phyloP scores from a whole-genome alignment of 2,888 invertebrate genomes.

The Heliconius ismenius region DNA sequence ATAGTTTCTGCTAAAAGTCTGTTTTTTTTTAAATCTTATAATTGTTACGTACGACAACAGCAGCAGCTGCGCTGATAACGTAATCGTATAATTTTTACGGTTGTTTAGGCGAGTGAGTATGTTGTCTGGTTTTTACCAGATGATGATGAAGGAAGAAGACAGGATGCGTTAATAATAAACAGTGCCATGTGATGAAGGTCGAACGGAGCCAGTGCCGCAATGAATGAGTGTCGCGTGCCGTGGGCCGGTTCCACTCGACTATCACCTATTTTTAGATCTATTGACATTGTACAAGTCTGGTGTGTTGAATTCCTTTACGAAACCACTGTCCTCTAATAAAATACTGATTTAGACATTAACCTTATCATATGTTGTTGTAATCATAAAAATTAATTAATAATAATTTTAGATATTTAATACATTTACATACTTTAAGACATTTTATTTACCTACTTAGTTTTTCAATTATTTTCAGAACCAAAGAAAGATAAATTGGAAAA shows the following conservation, averaged over 20 bases:
- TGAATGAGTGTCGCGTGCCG: slow-evolving; percentile 73
- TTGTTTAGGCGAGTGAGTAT: not conserved
- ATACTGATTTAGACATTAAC: not conserved
- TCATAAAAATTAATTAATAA: not conserved
- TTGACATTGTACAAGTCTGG: slow-evolving; percentile 50
- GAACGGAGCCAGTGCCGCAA: slow-evolving; percentile 55
- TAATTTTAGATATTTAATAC: not conserved
- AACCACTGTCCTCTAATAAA: slow-evolving; percentile 18
- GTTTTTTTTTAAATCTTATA: no score
- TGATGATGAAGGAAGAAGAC: slow-evolving; percentile 47
- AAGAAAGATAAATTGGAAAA: slow-evolving; percentile 95
- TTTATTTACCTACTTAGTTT: not conserved
- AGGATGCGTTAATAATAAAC: slow-evolving; percentile 65
- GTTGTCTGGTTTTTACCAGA: not conserved
- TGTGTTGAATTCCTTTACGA: slow-evolving; percentile 44
- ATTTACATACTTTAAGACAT: not conserved
- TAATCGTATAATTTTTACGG: not conserved
- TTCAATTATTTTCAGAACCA: slow-evolving; percentile 87
- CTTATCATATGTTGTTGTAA: not conserved
- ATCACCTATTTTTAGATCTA: slow-evolving; percentile 68
- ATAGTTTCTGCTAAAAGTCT: no score
- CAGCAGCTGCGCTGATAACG: not conserved
- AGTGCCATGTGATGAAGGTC: slow-evolving; percentile 67
- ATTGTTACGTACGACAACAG: no score
- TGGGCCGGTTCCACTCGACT: slow-evolving; percentile 54